Conservation (phyloP, 2,888 invertebrate genomes). For the Bombylius major region DNA sequence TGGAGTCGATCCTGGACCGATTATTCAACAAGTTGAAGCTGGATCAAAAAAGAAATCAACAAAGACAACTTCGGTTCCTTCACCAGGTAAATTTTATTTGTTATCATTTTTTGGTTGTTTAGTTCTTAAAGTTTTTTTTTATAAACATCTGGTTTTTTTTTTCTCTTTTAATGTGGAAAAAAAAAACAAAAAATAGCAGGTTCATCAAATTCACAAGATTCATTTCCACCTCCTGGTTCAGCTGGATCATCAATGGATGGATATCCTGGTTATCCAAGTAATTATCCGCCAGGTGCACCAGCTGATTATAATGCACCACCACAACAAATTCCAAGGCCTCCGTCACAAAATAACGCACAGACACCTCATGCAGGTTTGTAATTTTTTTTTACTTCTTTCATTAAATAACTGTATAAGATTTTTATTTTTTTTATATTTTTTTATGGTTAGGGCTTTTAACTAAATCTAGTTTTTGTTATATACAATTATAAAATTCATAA, state of each 20-base stretch:
- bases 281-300: conserved; percentile 43
- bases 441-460: too few relatives aligned
- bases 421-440: background rate
- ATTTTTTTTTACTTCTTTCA: background rate
- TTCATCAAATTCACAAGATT: conserved; percentile 83
- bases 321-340: conserved; percentile 57
- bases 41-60: conserved; percentile 76
- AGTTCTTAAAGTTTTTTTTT: background rate
- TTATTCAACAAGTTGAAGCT: conserved; percentile 83
- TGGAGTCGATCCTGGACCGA: conserved; percentile 89
- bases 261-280: conserved; percentile 51
- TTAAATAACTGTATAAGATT: background rate
- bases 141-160: background rate
- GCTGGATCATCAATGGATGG: conserved; percentile 70
- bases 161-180: background rate
- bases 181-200: conserved; percentile 38
- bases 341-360: conserved; percentile 50
- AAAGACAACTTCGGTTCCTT: conserved; percentile 72
- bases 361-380: conserved; percentile 50
- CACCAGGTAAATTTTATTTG: conserved; percentile 48
- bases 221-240: conserved; percentile 65
- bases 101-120: too few relatives aligned
- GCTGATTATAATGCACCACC: conserved; percentile 52
- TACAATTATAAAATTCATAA: too few relatives aligned
- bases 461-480: too few relatives aligned